These are phyloP conservation scores for Cataglyphis altisquamis DNA, from an alignment of 2,888 invertebrate species.

Conservation along the genomic window DNA sequence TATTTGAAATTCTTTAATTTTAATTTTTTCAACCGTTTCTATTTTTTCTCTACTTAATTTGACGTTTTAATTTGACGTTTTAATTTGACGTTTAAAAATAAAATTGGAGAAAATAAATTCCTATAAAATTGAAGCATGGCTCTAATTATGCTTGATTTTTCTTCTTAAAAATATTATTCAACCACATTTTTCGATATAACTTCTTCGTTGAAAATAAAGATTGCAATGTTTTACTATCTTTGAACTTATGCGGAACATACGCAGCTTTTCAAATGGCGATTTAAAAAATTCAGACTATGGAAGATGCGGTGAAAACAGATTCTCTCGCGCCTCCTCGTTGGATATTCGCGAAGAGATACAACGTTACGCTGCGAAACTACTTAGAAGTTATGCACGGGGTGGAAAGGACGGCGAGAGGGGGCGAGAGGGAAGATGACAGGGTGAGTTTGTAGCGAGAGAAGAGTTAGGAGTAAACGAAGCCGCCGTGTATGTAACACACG, in stretches of 20 bases:
- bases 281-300: slow-evolving; percentile 2
- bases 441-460: slow-evolving; percentile 20
- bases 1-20: neutral
- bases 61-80: neutral
- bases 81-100: neutral
- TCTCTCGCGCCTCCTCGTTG: neutral
- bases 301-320: neutral
- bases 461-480: slow-evolving; percentile 45
- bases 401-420: neutral
- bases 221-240: neutral
- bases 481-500: slow-evolving; percentile 32
- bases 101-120: too few species aligned
- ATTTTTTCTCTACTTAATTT: neutral
- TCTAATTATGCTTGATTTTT: too few species aligned
- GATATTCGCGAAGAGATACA: slow-evolving; percentile 41
- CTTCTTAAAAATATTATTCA: neutral
- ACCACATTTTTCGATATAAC: neutral
- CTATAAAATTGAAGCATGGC: too few species aligned
- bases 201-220: neutral
- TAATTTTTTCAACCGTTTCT: neutral
- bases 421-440: slow-evolving; percentile 9
- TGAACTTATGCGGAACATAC: neutral
- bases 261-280: slow-evolving; percentile 12
- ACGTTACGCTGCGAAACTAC: slow-evolving; percentile 32
- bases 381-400: slow-evolving; percentile 37